These are phyloP conservation scores for Glaucomys volans DNA, from an alignment of 2,113 vertebrate genomes.

Conservation along the genomic window DNA sequence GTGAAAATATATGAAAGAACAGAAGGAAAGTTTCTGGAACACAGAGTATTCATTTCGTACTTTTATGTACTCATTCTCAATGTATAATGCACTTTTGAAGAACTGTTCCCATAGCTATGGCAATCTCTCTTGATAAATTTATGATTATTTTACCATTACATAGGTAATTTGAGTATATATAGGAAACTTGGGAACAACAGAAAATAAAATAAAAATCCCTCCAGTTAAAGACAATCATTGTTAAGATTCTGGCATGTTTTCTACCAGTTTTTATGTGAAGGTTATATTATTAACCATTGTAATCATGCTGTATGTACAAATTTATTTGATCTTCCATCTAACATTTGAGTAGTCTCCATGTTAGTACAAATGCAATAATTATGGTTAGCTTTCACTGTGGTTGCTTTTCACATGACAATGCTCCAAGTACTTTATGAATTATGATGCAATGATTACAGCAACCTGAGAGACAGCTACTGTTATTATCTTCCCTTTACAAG, in stretches of 20 bases:
- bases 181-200: background rate
- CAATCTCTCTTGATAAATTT: background rate
- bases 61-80: background rate
- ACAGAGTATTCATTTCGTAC: background rate
- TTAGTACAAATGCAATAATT: background rate
- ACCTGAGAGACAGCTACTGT: background rate
- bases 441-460: background rate
- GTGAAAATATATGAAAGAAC: background rate
- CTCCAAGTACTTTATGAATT: background rate
- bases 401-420: background rate
- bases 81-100: background rate
- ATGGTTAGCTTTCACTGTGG: background rate
- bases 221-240: constrained; percentile 5
- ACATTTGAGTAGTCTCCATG: background rate
- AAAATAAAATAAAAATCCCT: background rate
- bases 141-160: background rate
- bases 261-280: background rate
- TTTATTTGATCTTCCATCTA: background rate
- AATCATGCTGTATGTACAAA: background rate
- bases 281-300: constrained; percentile 39
- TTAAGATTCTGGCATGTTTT: constrained; percentile 51
- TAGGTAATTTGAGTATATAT: background rate
- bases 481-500: background rate
- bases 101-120: background rate
- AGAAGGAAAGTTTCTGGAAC: background rate